phyloP scores from a whole-genome alignment of 2,888 invertebrate genomes.

The Mantis religiosa region DNA sequence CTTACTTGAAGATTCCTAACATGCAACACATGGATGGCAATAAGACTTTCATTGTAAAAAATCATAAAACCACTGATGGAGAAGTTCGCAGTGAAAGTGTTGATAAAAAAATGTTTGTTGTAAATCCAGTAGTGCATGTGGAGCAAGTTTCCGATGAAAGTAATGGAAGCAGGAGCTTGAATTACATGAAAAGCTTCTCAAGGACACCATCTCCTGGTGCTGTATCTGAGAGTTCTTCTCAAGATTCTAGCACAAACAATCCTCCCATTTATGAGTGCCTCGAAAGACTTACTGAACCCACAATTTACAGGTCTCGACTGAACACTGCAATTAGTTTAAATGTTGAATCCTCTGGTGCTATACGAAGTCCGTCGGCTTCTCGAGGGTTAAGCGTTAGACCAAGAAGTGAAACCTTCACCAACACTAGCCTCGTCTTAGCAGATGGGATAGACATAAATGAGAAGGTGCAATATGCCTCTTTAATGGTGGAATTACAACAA shows the following conservation, averaged over 20 bases:
- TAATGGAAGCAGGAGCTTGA: slow-evolving; percentile 46
- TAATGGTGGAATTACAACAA: slow-evolving; percentile 49
- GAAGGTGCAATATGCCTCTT: slow-evolving; percentile 48
- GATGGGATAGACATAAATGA: slow-evolving; percentile 18
- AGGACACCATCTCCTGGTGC: slow-evolving; percentile 48
- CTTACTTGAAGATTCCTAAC: slow-evolving; percentile 30
- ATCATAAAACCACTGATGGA: slow-evolving; percentile 28
- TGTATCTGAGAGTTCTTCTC: slow-evolving; percentile 42
- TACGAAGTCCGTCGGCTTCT: slow-evolving; percentile 29
- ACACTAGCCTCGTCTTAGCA: not conserved
- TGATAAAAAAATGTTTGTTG: slow-evolving; percentile 36
- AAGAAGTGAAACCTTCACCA: slow-evolving; percentile 38
- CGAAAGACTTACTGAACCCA: slow-evolving; percentile 47
- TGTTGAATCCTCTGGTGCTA: slow-evolving; percentile 30
- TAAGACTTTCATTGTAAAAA: slow-evolving; percentile 19
- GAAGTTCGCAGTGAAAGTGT: slow-evolving; percentile 26
- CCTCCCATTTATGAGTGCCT: slow-evolving; percentile 46
- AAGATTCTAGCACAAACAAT: slow-evolving; percentile 41
- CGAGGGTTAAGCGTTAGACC: slow-evolving; percentile 38
- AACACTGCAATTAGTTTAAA: slow-evolving; percentile 42
- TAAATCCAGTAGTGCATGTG: slow-evolving; percentile 47
- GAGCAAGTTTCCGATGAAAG: slow-evolving; percentile 47
- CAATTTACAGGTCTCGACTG: slow-evolving; percentile 45
- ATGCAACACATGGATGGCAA: slow-evolving; percentile 15
- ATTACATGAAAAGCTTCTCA: slow-evolving; percentile 51